These are phyloP conservation scores for Mimas tiliae DNA, from an alignment of 2,888 invertebrate genomes.

Conservation along the genomic window DNA sequence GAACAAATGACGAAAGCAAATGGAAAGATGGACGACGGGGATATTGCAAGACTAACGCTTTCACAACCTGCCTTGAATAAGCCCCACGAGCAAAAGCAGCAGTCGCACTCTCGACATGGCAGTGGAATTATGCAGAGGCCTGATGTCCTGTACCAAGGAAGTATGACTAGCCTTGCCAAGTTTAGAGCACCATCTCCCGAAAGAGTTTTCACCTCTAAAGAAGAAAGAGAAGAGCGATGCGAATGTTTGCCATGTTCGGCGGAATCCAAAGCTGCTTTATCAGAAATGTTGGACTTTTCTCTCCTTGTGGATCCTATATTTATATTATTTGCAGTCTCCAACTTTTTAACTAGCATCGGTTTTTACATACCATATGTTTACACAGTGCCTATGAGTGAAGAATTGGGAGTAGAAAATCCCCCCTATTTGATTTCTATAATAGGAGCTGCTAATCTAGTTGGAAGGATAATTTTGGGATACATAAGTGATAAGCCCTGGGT, in stretches of 20 bases:
- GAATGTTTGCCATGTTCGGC: constrained; percentile 87
- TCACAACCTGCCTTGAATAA: constrained; percentile 89
- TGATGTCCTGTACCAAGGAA: constrained; percentile 96
- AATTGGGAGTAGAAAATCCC: constrained; percentile 85
- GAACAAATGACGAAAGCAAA: constrained; percentile 78
- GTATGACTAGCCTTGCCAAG: constrained; percentile 83
- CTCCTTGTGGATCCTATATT: constrained; percentile 94
- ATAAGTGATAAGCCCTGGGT: constrained; percentile 95
- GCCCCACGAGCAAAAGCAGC: constrained; percentile 65
- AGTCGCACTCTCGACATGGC: constrained; percentile 75
- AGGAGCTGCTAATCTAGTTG: constrained; percentile 95
- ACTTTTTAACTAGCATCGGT: constrained; percentile 97
- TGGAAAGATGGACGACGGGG: constrained; percentile 71
- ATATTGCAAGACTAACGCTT: constrained; percentile 85
- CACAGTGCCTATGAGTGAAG: constrained; percentile 89
- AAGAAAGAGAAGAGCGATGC: constrained; percentile 75
- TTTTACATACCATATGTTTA: constrained; percentile 97
- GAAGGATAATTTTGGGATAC: constrained; percentile 94
- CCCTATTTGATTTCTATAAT: constrained; percentile 91
- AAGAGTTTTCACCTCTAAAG: constrained; percentile 63
- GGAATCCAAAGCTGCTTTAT: constrained; percentile 89
- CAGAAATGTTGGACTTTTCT: constrained; percentile 93
- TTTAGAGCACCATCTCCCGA: constrained; percentile 82
- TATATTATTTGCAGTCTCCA: constrained; percentile 95
- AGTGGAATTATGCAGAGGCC: constrained; percentile 93